phyloP scores from a whole-genome alignment of 2,113 vertebrate species.

The Hystrix cristata region DNA sequence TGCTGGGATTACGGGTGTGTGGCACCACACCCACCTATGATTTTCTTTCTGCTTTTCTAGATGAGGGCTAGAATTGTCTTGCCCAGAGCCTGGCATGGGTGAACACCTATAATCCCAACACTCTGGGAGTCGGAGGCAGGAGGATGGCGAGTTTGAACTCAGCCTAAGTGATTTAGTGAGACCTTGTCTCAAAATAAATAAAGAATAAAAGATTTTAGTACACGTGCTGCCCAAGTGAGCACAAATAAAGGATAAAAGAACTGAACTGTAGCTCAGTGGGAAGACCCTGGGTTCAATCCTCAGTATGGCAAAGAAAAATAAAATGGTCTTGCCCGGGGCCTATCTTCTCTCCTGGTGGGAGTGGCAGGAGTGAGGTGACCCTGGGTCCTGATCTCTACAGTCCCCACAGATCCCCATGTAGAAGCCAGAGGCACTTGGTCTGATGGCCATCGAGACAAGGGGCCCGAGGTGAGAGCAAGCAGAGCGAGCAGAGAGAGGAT shows the following conservation, averaged over 20 bases:
- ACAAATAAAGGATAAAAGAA: background rate
- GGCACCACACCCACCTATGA: no score
- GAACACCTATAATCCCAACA: background rate
- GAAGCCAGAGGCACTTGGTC: background rate
- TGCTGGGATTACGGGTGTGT: no score
- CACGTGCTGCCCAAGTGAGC: no score
- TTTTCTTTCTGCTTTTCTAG: background rate
- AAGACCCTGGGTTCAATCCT: background rate
- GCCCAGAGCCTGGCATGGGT: background rate
- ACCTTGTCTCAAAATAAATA: background rate
- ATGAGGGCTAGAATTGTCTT: background rate
- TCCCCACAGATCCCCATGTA: background rate
- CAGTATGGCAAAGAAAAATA: background rate
- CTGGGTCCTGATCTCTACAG: rapidly evolving
- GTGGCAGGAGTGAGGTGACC: no score
- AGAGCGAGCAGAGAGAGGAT: background rate
- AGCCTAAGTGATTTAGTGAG: background rate
- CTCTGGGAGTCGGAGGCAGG: background rate
- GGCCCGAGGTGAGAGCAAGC: no score
- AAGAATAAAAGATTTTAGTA: background rate
- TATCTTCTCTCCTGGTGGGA: background rate
- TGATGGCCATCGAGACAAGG: background rate
- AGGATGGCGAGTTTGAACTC: background rate
- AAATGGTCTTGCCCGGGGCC: background rate
- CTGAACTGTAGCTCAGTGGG: background rate